Evolutionary conservation across 2,888 invertebrate species (phyloP).

Genomic region (Corbicula japonica): DNA sequence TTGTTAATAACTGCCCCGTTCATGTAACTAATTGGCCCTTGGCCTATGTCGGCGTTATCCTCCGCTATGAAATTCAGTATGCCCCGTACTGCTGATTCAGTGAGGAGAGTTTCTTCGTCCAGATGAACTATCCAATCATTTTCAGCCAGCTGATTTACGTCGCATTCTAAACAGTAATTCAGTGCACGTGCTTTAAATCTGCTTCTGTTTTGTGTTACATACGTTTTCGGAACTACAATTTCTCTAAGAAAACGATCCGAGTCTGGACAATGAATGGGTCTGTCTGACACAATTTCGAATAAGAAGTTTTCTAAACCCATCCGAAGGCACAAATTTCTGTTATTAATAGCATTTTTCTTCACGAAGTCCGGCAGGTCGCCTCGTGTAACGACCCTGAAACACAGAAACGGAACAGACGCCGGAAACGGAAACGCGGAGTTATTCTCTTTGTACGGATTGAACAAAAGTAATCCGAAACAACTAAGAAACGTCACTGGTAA

Average conservation of each 20-base stretch:
- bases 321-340: conserved; percentile 46
- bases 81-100: conserved; percentile 69
- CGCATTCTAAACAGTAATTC: conserved; percentile 71
- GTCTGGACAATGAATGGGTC: conserved; percentile 43
- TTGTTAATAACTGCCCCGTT: conserved; percentile 44
- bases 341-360: conserved; percentile 48
- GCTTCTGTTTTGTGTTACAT: conserved; percentile 56
- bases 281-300: conserved; percentile 71
- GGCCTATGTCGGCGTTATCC: conserved; percentile 71
- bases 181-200: conserved; percentile 74
- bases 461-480: conserved; percentile 25
- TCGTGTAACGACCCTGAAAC: conserved; percentile 74
- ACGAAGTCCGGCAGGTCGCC: conserved; percentile 72
- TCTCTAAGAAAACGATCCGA: conserved; percentile 43
- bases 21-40: conserved; percentile 68
- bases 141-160: conserved; percentile 64
- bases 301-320: conserved; percentile 60
- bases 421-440: neutral
- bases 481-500: conserved; percentile 25
- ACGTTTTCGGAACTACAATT: conserved; percentile 66
- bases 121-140: conserved; percentile 79
- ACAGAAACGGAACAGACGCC: conserved; percentile 65
- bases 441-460: conserved; percentile 33
- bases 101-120: conserved; percentile 76
- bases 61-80: conserved; percentile 73